Evolutionary conservation across 2,797 vertebrate species (phyloP), one percentile per base, ranked within the genome.

Genomic region (Hippoglossus hippoglossus): DNA sequence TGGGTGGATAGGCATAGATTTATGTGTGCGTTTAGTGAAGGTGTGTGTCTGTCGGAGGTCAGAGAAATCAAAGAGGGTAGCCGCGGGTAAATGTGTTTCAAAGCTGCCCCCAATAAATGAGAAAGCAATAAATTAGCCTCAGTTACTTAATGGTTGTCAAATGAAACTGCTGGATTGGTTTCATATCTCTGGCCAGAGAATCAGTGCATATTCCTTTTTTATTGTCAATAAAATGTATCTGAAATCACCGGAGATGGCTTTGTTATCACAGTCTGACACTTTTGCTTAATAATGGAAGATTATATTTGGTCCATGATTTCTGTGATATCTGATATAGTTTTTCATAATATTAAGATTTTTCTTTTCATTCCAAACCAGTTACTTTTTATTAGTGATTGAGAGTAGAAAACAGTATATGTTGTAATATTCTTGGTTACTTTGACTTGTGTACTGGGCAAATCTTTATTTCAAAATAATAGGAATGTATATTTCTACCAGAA

Each of bases 11-110:
- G 5, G n/a, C 8, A 0, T 19, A 58, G 73, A 83, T 84, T 81
- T 81, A 86, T 87, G 56, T 69, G 31, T 71, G 59, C 28, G 60
- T 86, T 82, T 79, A 72, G 62, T 21, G 55, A 89, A 89, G 79
- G 72, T 89, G 78, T 83, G 78, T 73, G 73, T 77, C 65, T 85
- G 80, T 88, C 75, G 82, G 55, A 76, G 83, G 76, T 89, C 86
- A 87, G 67, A 71, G 52, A 75, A 87, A 81, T 89, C 77, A 87
- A 83, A 90, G 82, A 25, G 28, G 62, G 66, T 64, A 72, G 73
- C 73, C 71, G 66, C 80, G 75, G 86, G 84, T 87, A 90, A 86
- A 82, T 68, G 77, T 81, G 71, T 86, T 83, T 86, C 71, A 70
- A 73, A 82, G 71, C 82, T 75, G 55, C 64, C 73, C 76, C 66